These are phyloP conservation scores for Gastracanthus pulcherrimus DNA, from an alignment of 2,888 invertebrate species.

Conservation along the genomic window DNA sequence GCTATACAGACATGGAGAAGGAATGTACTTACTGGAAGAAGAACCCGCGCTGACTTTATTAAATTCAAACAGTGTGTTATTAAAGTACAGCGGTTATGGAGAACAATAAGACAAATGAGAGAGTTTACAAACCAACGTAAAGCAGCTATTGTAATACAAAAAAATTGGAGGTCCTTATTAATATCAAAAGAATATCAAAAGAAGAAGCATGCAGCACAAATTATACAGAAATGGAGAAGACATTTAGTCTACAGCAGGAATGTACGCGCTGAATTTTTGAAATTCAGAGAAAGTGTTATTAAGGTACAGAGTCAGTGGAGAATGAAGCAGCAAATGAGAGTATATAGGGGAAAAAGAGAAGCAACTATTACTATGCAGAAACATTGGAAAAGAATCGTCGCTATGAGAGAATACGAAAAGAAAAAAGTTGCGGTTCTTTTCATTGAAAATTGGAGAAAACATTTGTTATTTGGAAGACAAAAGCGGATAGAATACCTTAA, in stretches of 20 bases:
- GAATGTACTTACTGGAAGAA: neutral
- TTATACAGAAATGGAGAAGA: conserved; percentile 21
- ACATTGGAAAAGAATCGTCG: conserved; percentile 68
- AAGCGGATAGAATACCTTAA: conserved; percentile 55
- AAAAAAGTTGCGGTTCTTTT: conserved; percentile 59
- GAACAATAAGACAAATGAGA: conserved; percentile 57
- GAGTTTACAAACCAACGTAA: neutral
- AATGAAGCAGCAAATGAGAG: neutral
- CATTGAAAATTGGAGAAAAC: conserved; percentile 63
- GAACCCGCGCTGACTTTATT: neutral
- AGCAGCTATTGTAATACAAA: conserved; percentile 71
- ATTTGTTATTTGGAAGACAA: conserved; percentile 24
- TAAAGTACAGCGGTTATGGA: conserved; percentile 71
- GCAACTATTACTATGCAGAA: conserved; percentile 75
- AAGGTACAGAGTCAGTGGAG: conserved; percentile 38
- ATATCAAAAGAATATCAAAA: conserved; percentile 58
- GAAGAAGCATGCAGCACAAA: conserved; percentile 23
- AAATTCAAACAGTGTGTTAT: conserved; percentile 44
- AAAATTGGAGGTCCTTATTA: conserved; percentile 75
- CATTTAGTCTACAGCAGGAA: neutral
- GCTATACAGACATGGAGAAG: conserved; percentile 44
- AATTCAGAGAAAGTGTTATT: neutral
- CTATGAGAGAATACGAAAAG: conserved; percentile 52
- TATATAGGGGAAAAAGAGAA: conserved; percentile 53
- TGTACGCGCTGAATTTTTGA: neutral